Conservation (phyloP, 2,113 vertebrate species). For the Rutilus rutilus region DNA sequence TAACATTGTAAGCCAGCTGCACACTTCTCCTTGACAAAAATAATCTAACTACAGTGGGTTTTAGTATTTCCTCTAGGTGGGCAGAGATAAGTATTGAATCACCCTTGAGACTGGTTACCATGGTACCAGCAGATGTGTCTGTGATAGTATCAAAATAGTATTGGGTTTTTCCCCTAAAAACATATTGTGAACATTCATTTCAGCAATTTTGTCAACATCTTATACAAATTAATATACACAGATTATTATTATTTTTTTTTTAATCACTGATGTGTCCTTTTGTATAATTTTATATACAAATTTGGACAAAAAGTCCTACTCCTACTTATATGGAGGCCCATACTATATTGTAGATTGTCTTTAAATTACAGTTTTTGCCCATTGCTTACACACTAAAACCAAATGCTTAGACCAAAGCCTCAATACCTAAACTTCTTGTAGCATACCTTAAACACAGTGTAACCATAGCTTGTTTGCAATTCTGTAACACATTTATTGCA, state of each 20-base stretch:
- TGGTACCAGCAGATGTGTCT: constrained; percentile 71
- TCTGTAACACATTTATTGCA: no score
- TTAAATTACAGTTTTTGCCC: neutral
- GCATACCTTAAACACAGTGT: no score
- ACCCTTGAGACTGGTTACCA: constrained; percentile 70
- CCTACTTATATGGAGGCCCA: neutral
- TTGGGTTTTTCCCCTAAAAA: constrained; percentile 75
- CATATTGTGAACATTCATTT: neutral
- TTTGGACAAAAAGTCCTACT: neutral
- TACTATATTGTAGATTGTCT: neutral
- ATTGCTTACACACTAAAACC: no score
- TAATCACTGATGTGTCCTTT: neutral
- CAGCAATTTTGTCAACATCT: neutral
- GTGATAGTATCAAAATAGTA: constrained; percentile 78
- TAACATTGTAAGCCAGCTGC: neutral
- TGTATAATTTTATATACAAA: neutral
- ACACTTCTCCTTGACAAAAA: neutral
- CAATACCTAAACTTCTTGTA: no score
- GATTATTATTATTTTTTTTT: neutral
- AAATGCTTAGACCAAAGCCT: no score
- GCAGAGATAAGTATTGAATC: constrained; percentile 49
- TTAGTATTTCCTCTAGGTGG: neutral
- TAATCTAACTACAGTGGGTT: neutral
- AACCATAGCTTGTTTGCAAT: no score
- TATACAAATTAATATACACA: neutral